Percentiles rank a stretch among this genome's conserved stretches.
Conservation (phyloP, 2,888 invertebrate genomes). For the Amiota communis region DNA sequence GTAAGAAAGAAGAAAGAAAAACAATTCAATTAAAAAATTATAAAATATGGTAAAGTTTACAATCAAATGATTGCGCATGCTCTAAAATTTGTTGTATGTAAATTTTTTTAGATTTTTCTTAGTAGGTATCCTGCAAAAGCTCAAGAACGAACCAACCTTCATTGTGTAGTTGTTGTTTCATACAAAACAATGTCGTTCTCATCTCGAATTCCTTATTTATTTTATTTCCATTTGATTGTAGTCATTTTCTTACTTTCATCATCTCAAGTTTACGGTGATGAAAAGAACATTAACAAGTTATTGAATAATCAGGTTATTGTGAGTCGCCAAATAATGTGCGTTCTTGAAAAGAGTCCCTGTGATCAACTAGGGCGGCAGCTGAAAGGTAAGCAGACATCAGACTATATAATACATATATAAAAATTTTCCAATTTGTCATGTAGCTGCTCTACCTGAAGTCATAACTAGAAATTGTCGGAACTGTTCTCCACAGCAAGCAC, state of each 20-base stretch:
- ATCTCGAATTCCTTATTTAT: slow-evolving; percentile 8
- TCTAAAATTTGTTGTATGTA: slow-evolving; percentile 12
- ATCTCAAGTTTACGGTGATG: slow-evolving; percentile 56
- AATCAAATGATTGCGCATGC: background rate
- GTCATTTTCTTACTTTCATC: slow-evolving; percentile 48
- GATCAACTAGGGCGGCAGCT: slow-evolving; percentile 77
- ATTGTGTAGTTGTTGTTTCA: background rate
- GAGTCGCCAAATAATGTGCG: slow-evolving; percentile 76
- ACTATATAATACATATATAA: background rate
- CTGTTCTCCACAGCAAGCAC: slow-evolving; percentile 74
- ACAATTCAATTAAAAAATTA: too few species aligned
- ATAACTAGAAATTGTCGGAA: slow-evolving; percentile 75
- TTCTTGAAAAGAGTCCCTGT: slow-evolving; percentile 76
- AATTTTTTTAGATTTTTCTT: background rate
- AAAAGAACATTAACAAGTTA: slow-evolving; percentile 69
- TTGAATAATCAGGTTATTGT: slow-evolving; percentile 72
- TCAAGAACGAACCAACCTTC: background rate
- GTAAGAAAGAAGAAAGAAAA: too few species aligned
- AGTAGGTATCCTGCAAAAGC: background rate
- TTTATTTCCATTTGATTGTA: slow-evolving; percentile 55
- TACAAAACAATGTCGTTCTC: slow-evolving; percentile 18
- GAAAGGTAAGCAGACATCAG: slow-evolving; percentile 74
- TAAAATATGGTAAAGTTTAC: too few species aligned
- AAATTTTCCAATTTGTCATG: slow-evolving; percentile 25
- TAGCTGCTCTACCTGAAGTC: slow-evolving; percentile 74